phyloP scores from a whole-genome alignment of 92 coral and sea anemone genomes.

The Hydrozoanthus gracilis region DNA sequence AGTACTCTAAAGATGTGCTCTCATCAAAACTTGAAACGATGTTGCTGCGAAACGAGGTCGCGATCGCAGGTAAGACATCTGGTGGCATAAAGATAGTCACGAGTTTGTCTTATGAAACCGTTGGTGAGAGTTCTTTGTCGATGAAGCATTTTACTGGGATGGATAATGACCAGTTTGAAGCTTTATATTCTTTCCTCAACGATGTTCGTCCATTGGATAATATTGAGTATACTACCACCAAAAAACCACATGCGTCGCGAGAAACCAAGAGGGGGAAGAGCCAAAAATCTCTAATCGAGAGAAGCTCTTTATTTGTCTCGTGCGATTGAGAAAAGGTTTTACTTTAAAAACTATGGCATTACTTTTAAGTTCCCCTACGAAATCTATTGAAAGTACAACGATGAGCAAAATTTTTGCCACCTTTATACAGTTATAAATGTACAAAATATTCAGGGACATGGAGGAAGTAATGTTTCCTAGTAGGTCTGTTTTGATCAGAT shows the following conservation, averaged over 20 bases:
- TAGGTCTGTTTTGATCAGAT: conserved; percentile 30
- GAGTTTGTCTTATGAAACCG: conserved; percentile 45
- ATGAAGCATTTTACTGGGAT: conserved; percentile 46
- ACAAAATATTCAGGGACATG: conserved; percentile 4
- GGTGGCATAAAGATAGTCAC: conserved; percentile 15
- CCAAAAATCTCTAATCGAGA: conserved; percentile 9
- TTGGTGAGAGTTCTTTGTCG: conserved; percentile 19
- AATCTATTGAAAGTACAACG: not conserved
- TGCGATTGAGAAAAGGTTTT: conserved; percentile 26
- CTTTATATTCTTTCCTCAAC: conserved; percentile 22
- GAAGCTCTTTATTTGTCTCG: conserved; percentile 13
- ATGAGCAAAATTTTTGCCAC: conserved; percentile 2
- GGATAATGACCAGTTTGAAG: conserved; percentile 27
- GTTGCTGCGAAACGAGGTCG: conserved; percentile 45
- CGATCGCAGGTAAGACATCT: not conserved
- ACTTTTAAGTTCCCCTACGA: conserved; percentile 6
- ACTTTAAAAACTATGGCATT: not conserved
- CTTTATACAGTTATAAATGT: conserved; percentile 21
- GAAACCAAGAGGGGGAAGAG: conserved; percentile 15
- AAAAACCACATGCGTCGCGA: conserved; percentile 5
- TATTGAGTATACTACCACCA: conserved; percentile 6
- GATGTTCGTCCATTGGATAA: conserved; percentile 1
- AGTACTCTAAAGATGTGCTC: conserved; percentile 35
- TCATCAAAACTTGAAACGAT: conserved; percentile 46
- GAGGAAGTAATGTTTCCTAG: conserved; percentile 17